phyloP scores from a whole-genome alignment of 1,140 invertebrate species.

The Drosophila baimaii region DNA sequence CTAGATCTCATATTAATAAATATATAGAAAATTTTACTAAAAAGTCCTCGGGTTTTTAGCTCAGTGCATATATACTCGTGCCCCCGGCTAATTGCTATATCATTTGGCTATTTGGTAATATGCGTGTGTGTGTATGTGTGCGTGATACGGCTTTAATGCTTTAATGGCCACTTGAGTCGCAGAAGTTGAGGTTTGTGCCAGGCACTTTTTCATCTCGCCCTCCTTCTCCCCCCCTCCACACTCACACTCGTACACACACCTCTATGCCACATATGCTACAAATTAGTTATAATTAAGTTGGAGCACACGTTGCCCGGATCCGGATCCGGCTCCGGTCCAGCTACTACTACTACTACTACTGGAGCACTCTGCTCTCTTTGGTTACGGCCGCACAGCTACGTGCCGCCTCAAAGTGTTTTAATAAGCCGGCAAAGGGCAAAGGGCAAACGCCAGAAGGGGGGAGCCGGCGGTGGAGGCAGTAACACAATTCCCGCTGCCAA shows the following conservation, averaged over 20 bases:
- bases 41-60: neutral
- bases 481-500: slow-evolving; percentile 40
- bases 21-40: no score
- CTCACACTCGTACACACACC: neutral
- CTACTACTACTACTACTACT: slow-evolving; percentile 30
- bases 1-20: no score
- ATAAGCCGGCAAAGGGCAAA: slow-evolving; percentile 53
- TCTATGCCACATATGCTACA: slow-evolving; percentile 65
- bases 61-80: slow-evolving; percentile 1
- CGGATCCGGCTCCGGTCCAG: slow-evolving; percentile 24
- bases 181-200: slow-evolving; percentile 64
- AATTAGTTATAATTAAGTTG: slow-evolving; percentile 83
- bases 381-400: slow-evolving; percentile 65
- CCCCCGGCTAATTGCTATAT: slow-evolving; percentile 70
- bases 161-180: slow-evolving; percentile 77
- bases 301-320: slow-evolving; percentile 61
- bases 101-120: slow-evolving; percentile 34
- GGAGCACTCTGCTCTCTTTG: slow-evolving; percentile 9
- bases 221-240: neutral
- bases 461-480: neutral
- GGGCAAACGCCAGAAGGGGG: neutral
- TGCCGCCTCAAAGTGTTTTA: slow-evolving; percentile 70
- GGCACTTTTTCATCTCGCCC: slow-evolving; percentile 5
- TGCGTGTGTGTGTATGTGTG: neutral
- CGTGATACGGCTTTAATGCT: slow-evolving; percentile 61